phyloP scores from a whole-genome alignment of 2,888 invertebrate genomes.

The Protophormia terraenovae region DNA sequence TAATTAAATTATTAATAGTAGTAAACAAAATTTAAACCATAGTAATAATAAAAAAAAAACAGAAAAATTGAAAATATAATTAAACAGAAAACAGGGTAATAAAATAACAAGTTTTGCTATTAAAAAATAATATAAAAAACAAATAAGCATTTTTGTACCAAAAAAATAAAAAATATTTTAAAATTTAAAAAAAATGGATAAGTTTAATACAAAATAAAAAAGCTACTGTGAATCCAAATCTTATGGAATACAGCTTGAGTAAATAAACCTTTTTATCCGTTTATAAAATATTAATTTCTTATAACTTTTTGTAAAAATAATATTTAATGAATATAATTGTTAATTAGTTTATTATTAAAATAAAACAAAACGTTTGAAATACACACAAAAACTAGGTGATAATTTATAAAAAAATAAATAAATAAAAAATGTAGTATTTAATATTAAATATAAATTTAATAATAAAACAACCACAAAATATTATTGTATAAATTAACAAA shows the following conservation, averaged over 20 bases:
- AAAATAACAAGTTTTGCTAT: constrained; percentile 42
- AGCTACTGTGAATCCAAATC: too few species aligned
- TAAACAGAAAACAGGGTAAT: constrained; percentile 65
- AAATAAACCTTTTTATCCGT: too few species aligned
- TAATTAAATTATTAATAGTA: background rate
- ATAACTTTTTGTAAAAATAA: too few species aligned
- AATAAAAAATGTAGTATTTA: constrained; percentile 46
- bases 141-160: constrained; percentile 47
- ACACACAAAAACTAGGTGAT: constrained; percentile 45
- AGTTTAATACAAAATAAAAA: too few species aligned
- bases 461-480: constrained; percentile 42
- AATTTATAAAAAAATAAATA: constrained; percentile 50
- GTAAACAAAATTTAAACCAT: background rate
- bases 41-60: background rate
- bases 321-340: too few species aligned
- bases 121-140: background rate
- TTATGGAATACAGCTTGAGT: too few species aligned
- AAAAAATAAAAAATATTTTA: background rate
- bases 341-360: constrained; percentile 58
- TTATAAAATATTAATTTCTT: too few species aligned
- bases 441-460: constrained; percentile 24
- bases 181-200: background rate
- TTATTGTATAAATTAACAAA: constrained; percentile 53
- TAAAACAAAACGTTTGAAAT: constrained; percentile 19
- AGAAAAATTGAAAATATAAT: constrained; percentile 2